Evolutionary conservation across 2,888 invertebrate species (phyloP).

Genomic region (Drosophila greeni): DNA sequence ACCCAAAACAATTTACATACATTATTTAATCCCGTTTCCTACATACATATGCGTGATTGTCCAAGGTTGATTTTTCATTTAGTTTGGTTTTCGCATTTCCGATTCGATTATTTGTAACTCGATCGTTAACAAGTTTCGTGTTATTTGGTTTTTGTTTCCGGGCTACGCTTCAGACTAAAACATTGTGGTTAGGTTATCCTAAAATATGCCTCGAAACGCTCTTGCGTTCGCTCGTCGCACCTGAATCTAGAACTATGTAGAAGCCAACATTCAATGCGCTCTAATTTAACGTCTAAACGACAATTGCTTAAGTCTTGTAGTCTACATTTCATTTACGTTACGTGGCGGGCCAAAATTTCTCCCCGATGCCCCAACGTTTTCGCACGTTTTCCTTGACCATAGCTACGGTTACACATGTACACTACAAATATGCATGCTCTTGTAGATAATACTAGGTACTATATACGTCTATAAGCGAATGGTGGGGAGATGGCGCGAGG

Average conservation of each 20-base stretch:
- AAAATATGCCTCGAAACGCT: slow-evolving; percentile 30
- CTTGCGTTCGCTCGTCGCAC: slow-evolving; percentile 18
- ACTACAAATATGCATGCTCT: slow-evolving; percentile 19
- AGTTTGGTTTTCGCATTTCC: slow-evolving; percentile 13
- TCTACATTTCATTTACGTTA: slow-evolving; percentile 64
- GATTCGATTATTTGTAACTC: slow-evolving; percentile 20
- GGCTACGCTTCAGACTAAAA: slow-evolving; percentile 57
- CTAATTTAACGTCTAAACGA: slow-evolving; percentile 78
- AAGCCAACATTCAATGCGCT: slow-evolving; percentile 77
- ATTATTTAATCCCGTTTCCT: slow-evolving; percentile 44
- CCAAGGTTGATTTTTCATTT: slow-evolving; percentile 60
- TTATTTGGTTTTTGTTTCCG: slow-evolving; percentile 15
- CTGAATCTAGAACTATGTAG: slow-evolving; percentile 42
- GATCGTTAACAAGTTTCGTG: slow-evolving; percentile 24
- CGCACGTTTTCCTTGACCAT: slow-evolving; percentile 34
- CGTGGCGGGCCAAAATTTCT: slow-evolving; percentile 25
- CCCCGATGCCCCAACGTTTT: slow-evolving; percentile 15
- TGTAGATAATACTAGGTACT: slow-evolving; percentile 18
- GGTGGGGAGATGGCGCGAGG: no score
- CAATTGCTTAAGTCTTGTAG: slow-evolving; percentile 78
- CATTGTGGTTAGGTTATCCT: slow-evolving; percentile 48
- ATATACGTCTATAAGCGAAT: slow-evolving; percentile 20
- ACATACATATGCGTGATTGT: slow-evolving; percentile 65
- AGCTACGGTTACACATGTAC: slow-evolving; percentile 26
- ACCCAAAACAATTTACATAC: slow-evolving; percentile 45